Percentiles rank a stretch among this genome's conserved stretches.
Evolutionary conservation across 2,888 invertebrate genomes (phyloP).

Genomic region (Rotaria sp.): DNA sequence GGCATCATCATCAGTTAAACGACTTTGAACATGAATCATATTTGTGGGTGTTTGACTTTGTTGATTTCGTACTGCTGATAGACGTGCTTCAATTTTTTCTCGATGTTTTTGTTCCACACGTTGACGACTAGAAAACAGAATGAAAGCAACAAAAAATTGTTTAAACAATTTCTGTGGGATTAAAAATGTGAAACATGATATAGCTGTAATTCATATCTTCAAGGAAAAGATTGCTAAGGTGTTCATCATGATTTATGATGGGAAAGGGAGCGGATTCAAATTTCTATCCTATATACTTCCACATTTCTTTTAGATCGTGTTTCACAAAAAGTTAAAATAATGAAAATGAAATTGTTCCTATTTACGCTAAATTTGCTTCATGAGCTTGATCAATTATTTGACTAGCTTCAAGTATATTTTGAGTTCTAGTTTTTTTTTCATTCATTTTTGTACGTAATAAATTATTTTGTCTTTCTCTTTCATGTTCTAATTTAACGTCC

Average conservation of each 20-base stretch:
- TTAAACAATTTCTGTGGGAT: too few relatives aligned
- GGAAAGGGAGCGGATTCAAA: too few relatives aligned
- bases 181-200: too few relatives aligned
- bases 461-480: constrained; percentile 38
- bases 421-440: background rate
- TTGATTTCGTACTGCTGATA: constrained; percentile 28
- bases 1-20: background rate
- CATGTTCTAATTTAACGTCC: constrained; percentile 35
- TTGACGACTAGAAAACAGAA: background rate
- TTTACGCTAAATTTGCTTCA: constrained; percentile 36
- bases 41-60: background rate
- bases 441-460: constrained; percentile 23
- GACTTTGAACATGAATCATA: background rate
- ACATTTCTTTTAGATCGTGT: too few relatives aligned
- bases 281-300: too few relatives aligned
- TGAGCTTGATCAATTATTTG: constrained; percentile 35
- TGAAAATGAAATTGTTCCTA: background rate
- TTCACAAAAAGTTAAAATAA: too few relatives aligned
- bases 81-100: constrained; percentile 38
- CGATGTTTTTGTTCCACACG: constrained; percentile 32
- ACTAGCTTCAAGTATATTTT: constrained; percentile 24
- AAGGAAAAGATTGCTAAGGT: too few relatives aligned
- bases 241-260: too few relatives aligned
- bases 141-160: too few relatives aligned
- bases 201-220: too few relatives aligned